Conservation (phyloP, 1,140 invertebrate species). For the Drosophila miranda region DNA sequence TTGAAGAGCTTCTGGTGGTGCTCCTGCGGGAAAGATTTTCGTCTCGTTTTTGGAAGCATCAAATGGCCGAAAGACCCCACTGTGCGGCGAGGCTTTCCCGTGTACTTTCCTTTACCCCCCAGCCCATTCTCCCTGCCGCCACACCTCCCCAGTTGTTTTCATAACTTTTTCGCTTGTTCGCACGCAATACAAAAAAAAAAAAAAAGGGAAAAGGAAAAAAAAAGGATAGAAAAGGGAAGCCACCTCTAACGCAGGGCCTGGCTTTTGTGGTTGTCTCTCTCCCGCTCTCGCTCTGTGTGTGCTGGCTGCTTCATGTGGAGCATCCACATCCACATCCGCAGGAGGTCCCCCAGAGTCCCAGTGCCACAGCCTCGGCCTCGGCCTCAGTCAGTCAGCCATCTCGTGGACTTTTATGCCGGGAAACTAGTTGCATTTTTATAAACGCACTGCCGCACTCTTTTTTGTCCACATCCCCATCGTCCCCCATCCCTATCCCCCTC, state of each 20-base stretch:
- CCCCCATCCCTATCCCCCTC: neutral
- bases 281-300: constrained; percentile 15
- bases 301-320: constrained; percentile 37
- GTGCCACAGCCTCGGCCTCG: constrained; percentile 3
- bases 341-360: neutral
- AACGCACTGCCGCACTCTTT: constrained; percentile 47
- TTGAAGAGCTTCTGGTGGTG: no score
- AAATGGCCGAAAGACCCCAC: no score
- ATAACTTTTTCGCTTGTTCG: constrained; percentile 58
- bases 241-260: constrained; percentile 27
- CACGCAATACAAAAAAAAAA: constrained; percentile 15
- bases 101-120: constrained; percentile 22
- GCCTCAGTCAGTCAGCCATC: constrained; percentile 25
- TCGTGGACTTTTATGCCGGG: constrained; percentile 54
- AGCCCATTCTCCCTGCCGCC: constrained; percentile 1
- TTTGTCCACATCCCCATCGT: constrained; percentile 16
- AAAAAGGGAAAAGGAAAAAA: neutral
- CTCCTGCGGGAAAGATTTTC: no score
- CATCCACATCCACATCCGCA: constrained; percentile 35
- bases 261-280: constrained; percentile 28
- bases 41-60: no score
- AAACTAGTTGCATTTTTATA: constrained; percentile 78
- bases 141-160: constrained; percentile 51
- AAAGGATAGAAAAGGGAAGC: neutral
- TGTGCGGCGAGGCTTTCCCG: no score